phyloP scores from a whole-genome alignment of 2,888 invertebrate genomes.

The Caenorhabditis sp. region DNA sequence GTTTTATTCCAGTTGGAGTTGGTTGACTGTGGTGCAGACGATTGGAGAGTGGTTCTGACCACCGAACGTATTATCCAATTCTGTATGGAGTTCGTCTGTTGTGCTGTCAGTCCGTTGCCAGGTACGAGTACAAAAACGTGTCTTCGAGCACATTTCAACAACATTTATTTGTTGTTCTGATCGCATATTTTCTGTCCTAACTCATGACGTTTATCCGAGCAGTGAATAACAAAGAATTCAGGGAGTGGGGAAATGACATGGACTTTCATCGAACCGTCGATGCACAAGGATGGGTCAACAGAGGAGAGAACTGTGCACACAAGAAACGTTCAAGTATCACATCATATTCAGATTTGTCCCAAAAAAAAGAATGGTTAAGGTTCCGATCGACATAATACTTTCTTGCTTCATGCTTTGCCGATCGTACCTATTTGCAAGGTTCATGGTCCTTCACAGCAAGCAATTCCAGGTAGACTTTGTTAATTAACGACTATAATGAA shows the following conservation, averaged over 20 bases:
- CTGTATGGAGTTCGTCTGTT: conserved; percentile 90
- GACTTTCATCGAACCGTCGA: conserved; percentile 63
- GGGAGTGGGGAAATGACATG: conserved; percentile 62
- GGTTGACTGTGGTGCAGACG: conserved; percentile 99
- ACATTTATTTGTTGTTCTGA: background rate
- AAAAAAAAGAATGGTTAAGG: conserved; percentile 81
- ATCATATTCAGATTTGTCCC: background rate
- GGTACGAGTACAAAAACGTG: conserved; percentile 33
- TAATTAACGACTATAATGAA: no score
- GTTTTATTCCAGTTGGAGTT: conserved; percentile 90
- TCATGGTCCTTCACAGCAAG: conserved; percentile 99
- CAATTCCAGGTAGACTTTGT: conserved; percentile 85
- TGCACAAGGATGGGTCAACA: conserved; percentile 38
- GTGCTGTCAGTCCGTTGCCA: conserved; percentile 86
- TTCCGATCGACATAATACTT: conserved; percentile 95
- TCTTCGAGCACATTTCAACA: background rate
- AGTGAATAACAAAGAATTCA: conserved; percentile 21
- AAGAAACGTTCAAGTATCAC: conserved; percentile 23
- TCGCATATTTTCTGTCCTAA: background rate
- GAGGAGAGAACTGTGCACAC: conserved; percentile 26
- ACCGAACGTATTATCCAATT: conserved; percentile 89
- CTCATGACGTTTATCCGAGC: background rate
- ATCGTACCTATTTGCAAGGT: conserved; percentile 97
- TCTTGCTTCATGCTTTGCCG: conserved; percentile 99
- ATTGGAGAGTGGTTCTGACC: conserved; percentile 99